A percentile compares a stretch with the other conserved stretches of the same genome.
Evolutionary conservation across 2,113 vertebrate genomes (phyloP).

Genomic region (Pteropus alecto): DNA sequence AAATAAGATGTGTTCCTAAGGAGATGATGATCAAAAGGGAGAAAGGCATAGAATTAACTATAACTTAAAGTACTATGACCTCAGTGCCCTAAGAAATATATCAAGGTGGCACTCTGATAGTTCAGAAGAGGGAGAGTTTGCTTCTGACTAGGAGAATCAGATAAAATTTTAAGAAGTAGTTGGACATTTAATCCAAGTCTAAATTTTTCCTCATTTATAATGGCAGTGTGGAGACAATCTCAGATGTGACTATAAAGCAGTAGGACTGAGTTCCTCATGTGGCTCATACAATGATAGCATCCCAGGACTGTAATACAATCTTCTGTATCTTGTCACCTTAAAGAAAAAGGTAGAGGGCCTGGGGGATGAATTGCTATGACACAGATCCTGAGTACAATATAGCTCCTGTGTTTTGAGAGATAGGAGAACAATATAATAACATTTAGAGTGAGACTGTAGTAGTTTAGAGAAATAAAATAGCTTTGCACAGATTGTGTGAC

Average conservation of each 20-base stretch:
- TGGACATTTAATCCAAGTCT: background rate
- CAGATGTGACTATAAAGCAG: background rate
- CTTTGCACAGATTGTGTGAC: background rate
- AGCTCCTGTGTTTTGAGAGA: background rate
- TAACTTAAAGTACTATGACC: background rate
- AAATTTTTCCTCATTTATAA: background rate
- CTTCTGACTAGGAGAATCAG: background rate
- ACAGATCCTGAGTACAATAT: background rate
- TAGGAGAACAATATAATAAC: background rate
- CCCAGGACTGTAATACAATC: background rate
- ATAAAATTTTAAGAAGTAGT: background rate
- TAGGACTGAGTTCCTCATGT: background rate
- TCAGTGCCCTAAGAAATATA: background rate
- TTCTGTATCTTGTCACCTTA: background rate
- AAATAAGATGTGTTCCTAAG: background rate
- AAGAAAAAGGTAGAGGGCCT: background rate
- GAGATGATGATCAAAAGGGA: background rate
- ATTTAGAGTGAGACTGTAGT: background rate
- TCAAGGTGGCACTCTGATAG: background rate
- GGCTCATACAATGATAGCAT: background rate
- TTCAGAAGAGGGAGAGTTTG: background rate
- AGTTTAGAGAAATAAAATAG: background rate
- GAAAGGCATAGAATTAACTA: background rate
- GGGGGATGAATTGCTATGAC: background rate
- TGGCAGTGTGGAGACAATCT: background rate